Base-by-base conservation (phyloP, 2,888 invertebrate species). In the Caradrina kadenii region DNA sequence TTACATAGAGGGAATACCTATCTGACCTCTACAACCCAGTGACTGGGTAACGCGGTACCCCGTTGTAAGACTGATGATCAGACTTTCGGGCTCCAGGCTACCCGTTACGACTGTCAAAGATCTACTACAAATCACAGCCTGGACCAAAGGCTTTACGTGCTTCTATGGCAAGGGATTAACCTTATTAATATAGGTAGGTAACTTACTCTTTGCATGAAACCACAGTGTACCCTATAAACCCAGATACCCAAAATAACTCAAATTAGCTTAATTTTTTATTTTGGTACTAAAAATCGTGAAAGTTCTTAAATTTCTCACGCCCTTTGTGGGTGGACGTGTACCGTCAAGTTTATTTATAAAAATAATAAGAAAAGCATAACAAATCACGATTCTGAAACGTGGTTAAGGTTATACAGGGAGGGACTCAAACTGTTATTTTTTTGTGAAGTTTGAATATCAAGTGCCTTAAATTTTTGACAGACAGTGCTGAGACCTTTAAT, bases 351-450 rank as follows among this genome's bases (percentile, higher is more conserved):
- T 72, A 63, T 63, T 77, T 68, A 62, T 39, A 65, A 82, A 82
- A 75, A 72, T 56, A 71, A 67, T 66, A 74, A 59, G 55, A 77
- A 83, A 80, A 73, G 42, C 66, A 63, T 52, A 26, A 62, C 69
- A 72, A 83, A 80, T 80, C 85, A 76, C 73, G 79, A 83, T 69
- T 73, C 49, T 21, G 55, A 69, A 75, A 76, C 79, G 81, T 80
- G 81, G 69, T 68, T 70, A 62, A 21, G 19, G 56, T 53, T 39
- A 50, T 0, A 17, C 83, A 85, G 85, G 26, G 71, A 66, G 8
- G 83, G 8, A 75, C 53, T 76, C 8, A 26, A 53, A 35, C 6
- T 19, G 11, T 5, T 0, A 39, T 13, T 15, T 49, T 17, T 48
- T 39, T 19, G 0, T 0, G 17, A 0, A 45, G 17, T 17, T 6